These are phyloP conservation scores for Elegia similella DNA, from an alignment of 2,888 invertebrate genomes.

Conservation along the genomic window DNA sequence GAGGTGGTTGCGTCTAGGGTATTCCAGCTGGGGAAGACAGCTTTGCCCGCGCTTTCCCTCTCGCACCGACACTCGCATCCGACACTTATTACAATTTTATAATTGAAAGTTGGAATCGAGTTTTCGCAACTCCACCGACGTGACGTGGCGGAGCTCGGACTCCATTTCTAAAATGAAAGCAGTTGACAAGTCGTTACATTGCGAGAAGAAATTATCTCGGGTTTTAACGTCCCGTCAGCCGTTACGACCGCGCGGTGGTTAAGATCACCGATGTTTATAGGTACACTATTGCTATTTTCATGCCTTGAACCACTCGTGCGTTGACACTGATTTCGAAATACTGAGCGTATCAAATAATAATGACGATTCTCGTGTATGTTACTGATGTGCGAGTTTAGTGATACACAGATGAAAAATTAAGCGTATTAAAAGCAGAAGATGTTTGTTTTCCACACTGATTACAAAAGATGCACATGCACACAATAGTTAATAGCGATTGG, in stretches of 20 bases:
- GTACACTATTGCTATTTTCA: slow-evolving; percentile 26
- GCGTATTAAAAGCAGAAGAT: slow-evolving; percentile 17
- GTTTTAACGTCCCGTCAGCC: slow-evolving; percentile 30
- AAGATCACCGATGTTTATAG: slow-evolving; percentile 22
- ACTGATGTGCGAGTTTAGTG: slow-evolving; percentile 12
- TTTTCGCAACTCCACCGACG: slow-evolving; percentile 44
- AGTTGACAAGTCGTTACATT: slow-evolving; percentile 38
- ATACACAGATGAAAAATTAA: slow-evolving; percentile 20
- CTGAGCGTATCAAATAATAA: slow-evolving; percentile 1
- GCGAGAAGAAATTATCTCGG: slow-evolving; percentile 34
- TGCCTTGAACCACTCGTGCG: slow-evolving; percentile 11
- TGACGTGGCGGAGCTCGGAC: slow-evolving; percentile 42
- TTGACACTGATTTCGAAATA: slow-evolving; percentile 5
- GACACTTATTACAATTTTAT: slow-evolving; percentile 49
- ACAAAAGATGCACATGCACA: slow-evolving; percentile 17
- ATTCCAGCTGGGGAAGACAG: slow-evolving; percentile 51
- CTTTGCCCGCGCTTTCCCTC: slow-evolving; percentile 73
- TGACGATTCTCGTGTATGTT: slow-evolving; percentile 10
- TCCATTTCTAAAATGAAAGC: slow-evolving; percentile 60
- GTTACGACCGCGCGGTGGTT: slow-evolving; percentile 24
- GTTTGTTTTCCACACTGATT: slow-evolving; percentile 13
- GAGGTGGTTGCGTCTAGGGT: slow-evolving; percentile 38
- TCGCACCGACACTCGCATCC: slow-evolving; percentile 54
- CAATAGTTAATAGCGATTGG: slow-evolving; percentile 6
- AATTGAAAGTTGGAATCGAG: slow-evolving; percentile 42